Evolutionary conservation across 2,113 vertebrate species (phyloP).

Genomic region (Pelodiscus sinensis): DNA sequence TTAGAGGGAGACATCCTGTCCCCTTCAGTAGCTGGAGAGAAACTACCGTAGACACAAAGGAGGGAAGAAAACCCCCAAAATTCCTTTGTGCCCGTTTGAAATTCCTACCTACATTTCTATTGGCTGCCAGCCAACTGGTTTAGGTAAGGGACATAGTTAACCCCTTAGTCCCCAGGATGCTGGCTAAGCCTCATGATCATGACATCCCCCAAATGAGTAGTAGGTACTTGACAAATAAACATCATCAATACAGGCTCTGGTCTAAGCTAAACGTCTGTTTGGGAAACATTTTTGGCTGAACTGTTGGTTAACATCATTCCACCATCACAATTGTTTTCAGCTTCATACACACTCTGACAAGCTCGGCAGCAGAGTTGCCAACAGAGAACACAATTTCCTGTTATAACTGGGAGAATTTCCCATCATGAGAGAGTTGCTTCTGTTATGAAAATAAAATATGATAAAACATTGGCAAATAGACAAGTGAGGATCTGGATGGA

Average conservation of each 20-base stretch:
- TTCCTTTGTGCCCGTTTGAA: no score
- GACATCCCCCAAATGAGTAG: neutral
- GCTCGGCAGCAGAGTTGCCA: neutral
- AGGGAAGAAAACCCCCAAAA: no score
- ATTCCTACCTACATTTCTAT: no score
- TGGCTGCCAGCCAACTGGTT: no score
- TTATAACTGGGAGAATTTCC: conserved; percentile 6
- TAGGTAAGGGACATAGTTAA: no score
- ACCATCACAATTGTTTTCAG: neutral
- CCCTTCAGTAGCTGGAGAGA: no score
- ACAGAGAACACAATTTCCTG: conserved; percentile 14
- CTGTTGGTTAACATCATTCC: conserved; percentile 1
- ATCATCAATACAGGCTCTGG: neutral
- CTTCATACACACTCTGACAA: neutral
- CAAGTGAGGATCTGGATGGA: conserved; percentile 8
- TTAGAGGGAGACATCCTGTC: no score
- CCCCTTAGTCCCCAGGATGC: no score
- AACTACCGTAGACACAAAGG: no score
- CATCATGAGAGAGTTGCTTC: neutral
- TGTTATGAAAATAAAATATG: conserved; percentile 33
- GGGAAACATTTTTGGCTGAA: neutral
- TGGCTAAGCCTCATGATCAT: no score
- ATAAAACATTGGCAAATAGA: conserved; percentile 3
- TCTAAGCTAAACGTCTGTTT: neutral
- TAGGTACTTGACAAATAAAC: neutral